A percentile compares a stretch with the other conserved stretches of the same genome.
Evolutionary conservation across 2,888 invertebrate species (phyloP).

Genomic region (Aphidoletes aphidimyza): DNA sequence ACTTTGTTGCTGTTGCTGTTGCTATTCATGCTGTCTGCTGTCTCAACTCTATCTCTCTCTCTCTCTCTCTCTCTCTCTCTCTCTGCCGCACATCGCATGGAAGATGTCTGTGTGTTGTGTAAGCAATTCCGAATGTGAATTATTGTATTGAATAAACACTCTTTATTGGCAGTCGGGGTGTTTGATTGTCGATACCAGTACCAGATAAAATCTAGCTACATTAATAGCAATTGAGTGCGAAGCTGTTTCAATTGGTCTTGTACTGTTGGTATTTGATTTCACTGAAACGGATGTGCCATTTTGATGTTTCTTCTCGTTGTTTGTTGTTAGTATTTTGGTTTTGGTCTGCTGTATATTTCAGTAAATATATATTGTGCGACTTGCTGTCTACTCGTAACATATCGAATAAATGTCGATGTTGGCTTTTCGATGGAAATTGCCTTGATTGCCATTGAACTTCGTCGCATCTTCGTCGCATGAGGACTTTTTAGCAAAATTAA

Average conservation of each 20-base stretch:
- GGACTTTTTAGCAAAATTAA: constrained; percentile 1
- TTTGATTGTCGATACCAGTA: constrained; percentile 29
- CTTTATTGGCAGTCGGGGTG: constrained; percentile 48
- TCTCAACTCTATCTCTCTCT: too few species aligned
- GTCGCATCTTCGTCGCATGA: neutral
- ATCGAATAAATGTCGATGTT: constrained; percentile 32
- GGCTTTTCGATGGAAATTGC: neutral
- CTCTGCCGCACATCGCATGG: neutral
- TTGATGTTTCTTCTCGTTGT: neutral
- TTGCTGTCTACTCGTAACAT: constrained; percentile 29
- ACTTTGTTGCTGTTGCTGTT: neutral
- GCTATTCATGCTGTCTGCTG: constrained; percentile 1
- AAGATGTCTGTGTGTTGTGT: neutral
- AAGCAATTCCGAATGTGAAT: constrained; percentile 48
- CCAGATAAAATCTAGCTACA: constrained; percentile 14
- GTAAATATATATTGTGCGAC: neutral
- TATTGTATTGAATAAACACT: constrained; percentile 51
- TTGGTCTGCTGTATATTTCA: too few species aligned
- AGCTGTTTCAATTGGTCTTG: constrained; percentile 17
- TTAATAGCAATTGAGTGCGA: constrained; percentile 10
- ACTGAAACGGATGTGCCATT: neutral
- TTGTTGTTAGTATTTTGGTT: too few species aligned
- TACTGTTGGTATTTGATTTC: neutral
- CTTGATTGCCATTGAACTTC: constrained; percentile 8
- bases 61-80: too few species aligned